phyloP scores from a whole-genome alignment of 2,797 vertebrate species.

The Hapalemur alaotrensis region DNA sequence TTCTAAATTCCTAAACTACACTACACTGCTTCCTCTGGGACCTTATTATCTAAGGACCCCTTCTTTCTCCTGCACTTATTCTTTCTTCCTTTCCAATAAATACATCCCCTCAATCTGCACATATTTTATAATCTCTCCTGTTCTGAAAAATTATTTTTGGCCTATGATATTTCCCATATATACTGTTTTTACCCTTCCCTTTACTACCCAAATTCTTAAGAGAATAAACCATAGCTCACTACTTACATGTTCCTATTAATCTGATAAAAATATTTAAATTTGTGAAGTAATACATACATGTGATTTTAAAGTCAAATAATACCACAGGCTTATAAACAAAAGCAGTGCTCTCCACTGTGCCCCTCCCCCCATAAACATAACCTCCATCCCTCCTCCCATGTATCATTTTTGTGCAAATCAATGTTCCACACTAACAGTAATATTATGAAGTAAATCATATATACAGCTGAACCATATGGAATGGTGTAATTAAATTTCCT shows the following conservation, averaged over 20 bases:
- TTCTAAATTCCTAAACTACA: not conserved
- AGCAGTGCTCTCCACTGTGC: not conserved
- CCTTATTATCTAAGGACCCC: not conserved
- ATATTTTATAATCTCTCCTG: not conserved
- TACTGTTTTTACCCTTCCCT: not conserved
- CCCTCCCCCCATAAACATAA: not conserved
- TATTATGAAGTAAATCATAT: not conserved
- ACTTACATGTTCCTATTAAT: not conserved
- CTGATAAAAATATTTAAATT: not conserved
- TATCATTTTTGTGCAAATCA: not conserved
- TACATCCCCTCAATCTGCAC: not conserved
- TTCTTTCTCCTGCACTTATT: not conserved
- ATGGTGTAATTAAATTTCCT: constrained; percentile 3
- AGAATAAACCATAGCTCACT: not conserved
- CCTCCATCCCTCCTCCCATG: not conserved
- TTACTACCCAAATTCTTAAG: not conserved
- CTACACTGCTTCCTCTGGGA: not conserved
- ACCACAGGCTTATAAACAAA: not conserved
- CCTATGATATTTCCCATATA: not conserved
- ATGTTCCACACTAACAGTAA: not conserved
- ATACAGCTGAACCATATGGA: not conserved
- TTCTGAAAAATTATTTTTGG: not conserved
- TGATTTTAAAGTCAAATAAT: not conserved
- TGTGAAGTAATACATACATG: not conserved
- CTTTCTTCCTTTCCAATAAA: not conserved